phyloP scores from a whole-genome alignment of 1,140 invertebrate genomes.

The Akabosia matsudoensis region DNA sequence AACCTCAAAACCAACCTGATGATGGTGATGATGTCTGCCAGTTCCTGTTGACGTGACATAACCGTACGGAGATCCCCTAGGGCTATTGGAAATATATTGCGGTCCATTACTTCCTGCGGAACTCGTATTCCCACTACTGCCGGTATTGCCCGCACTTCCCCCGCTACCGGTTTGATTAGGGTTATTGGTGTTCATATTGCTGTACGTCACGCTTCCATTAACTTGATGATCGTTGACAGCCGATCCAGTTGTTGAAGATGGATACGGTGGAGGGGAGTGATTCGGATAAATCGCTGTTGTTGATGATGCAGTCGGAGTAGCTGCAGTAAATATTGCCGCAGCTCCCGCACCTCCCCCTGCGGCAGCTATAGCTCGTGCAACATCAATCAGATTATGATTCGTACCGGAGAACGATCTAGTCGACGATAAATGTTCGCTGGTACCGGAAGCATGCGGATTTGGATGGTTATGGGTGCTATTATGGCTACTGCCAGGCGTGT shows the following conservation, averaged over 20 bases:
- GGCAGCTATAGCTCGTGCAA: constrained; percentile 34
- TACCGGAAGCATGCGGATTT: not conserved
- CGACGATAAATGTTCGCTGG: not conserved
- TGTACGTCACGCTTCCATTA: not conserved
- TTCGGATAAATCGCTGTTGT: constrained; percentile 26
- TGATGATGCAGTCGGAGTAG: too few species aligned
- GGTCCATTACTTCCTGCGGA: not conserved
- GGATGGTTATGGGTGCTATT: constrained; percentile 17
- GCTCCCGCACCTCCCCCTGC: constrained; percentile 23
- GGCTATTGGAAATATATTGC: not conserved
- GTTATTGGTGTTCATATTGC: not conserved
- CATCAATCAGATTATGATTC: constrained; percentile 8
- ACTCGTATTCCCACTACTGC: not conserved
- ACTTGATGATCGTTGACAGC: constrained; percentile 3
- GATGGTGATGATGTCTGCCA: not conserved
- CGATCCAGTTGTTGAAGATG: too few species aligned
- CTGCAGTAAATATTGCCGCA: not conserved
- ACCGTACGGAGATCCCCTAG: not conserved
- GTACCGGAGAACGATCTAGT: too few species aligned
- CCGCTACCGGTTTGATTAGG: not conserved
- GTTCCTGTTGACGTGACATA: not conserved
- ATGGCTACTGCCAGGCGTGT: not conserved
- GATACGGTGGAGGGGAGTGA: constrained; percentile 38
- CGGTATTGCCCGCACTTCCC: not conserved
- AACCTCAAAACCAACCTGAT: not conserved